Conservation (phyloP, 2,113 vertebrate genomes). For the Silurus meridionalis region DNA sequence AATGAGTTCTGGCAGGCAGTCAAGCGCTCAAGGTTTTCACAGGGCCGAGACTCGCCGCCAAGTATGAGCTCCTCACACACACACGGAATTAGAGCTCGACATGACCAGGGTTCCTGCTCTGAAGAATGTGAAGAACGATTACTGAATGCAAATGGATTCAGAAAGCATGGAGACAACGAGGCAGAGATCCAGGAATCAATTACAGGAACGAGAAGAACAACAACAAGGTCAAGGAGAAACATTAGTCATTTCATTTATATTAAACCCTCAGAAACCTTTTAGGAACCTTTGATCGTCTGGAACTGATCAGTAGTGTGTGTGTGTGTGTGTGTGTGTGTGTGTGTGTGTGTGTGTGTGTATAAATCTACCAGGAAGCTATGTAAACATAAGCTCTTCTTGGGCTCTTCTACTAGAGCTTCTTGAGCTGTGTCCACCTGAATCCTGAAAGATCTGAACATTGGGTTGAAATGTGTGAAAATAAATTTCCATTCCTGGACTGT, state of each 20-base stretch:
- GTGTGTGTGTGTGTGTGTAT: no score
- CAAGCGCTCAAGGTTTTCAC: not conserved
- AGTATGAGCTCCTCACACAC: not conserved
- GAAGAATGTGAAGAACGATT: not conserved
- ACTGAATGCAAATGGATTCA: constrained; percentile 45
- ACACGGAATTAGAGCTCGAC: constrained; percentile 38
- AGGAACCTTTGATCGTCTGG: not conserved
- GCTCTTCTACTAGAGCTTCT: no score
- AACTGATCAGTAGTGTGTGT: not conserved
- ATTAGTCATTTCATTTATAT: not conserved
- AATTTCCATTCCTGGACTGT: no score
- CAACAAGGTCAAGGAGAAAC: constrained; percentile 34
- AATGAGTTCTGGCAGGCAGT: constrained; percentile 26
- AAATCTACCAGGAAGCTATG: no score
- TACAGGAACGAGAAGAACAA: constrained; percentile 3
- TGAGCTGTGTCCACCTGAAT: no score
- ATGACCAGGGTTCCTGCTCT: no score
- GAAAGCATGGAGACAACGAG: constrained; percentile 21
- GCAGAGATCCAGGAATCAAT: constrained; percentile 46
- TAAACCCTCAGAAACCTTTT: not conserved
- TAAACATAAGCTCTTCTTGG: no score
- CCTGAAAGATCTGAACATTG: no score
- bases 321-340: not conserved
- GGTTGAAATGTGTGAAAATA: no score
- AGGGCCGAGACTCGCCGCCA: constrained; percentile 11